Evolutionary conservation across 2,797 vertebrate genomes (phyloP), one percentile per base, ranked within the genome.

Genomic region (Karalla daura): DNA sequence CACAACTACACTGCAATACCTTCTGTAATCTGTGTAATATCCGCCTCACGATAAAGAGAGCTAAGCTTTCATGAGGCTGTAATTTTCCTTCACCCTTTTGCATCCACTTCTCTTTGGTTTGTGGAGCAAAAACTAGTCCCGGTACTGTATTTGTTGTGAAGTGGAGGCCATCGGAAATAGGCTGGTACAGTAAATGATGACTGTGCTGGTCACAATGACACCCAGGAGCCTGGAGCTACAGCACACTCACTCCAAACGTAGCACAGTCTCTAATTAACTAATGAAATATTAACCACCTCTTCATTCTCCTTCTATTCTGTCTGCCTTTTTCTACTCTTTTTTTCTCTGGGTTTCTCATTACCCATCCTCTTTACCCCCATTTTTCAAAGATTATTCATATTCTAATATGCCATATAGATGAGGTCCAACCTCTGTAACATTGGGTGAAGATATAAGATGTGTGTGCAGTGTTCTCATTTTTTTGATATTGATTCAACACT

Each of bases 251-350:
- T 84, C 85, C 63, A 76, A 91, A 89, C 79, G 49, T 65, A 83
- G 84, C 85, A 76, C 83, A 80, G 69, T 75, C 85, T 87, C 87
- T 92, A 92, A 93, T 92, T 92, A 93, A 91, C 89, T 91, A 86
- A 92, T 93, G 81, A 91, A 93, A 92, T 92, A 93, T 93, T 93
- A 91, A 92, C 81, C 83, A 90, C 78, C 87, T 88, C 79, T 80
- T 90, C 84, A 83, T 85, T 89, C 86, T 88, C 80, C 67, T 75
- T 84, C 88, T 58, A 75, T 77, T 82, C 74, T 82, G 76, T 80
- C 81, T 85, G 77, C 74, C 76, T 69, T 40, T 53, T 46, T 60
- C 72, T 60, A 54, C 74, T 72, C 79, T 82, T 84, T 80, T 61
- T 80, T 60, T 59, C 66, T 14, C 9, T 62, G 4, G 43, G 58